A percentile compares a stretch with the other conserved stretches of the same genome.
Evolutionary conservation across 2,797 vertebrate species (phyloP).

Genomic region (Liparis tanakae): DNA sequence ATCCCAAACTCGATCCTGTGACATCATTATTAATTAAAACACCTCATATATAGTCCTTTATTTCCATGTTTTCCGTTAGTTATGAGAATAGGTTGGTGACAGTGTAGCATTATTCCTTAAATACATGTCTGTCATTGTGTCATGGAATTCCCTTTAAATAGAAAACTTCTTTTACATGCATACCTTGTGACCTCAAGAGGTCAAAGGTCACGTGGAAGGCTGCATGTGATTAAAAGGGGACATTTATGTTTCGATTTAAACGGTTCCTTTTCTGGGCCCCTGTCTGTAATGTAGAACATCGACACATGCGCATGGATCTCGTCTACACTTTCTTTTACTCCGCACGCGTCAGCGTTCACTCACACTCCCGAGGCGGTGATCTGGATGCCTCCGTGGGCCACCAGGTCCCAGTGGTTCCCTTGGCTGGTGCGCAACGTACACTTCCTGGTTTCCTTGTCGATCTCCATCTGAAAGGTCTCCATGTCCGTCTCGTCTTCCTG

Average conservation of each 20-base stretch:
- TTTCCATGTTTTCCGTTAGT: not conserved
- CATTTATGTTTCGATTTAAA: not conserved
- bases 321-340: not conserved
- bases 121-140: not conserved
- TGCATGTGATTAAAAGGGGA: not conserved
- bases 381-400: slow-evolving; percentile 94
- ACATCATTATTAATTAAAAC: not conserved
- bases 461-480: slow-evolving; percentile 98
- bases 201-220: not conserved
- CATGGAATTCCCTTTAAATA: not conserved
- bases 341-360: slow-evolving; percentile 62
- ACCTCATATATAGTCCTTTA: not conserved
- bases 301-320: not conserved
- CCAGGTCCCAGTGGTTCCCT: slow-evolving; percentile 94
- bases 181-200: not conserved
- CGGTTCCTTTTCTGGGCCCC: not conserved
- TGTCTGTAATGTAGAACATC: not conserved
- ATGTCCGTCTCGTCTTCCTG: slow-evolving; percentile 95
- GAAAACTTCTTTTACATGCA: not conserved
- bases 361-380: slow-evolving; percentile 91
- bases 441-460: slow-evolving; percentile 90
- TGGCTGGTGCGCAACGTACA: slow-evolving; percentile 91
- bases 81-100: not conserved
- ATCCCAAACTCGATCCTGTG: not conserved
- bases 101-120: not conserved